Evolutionary conservation across 2,113 vertebrate genomes (phyloP).

Genomic region (Elgaria multicarinata): DNA sequence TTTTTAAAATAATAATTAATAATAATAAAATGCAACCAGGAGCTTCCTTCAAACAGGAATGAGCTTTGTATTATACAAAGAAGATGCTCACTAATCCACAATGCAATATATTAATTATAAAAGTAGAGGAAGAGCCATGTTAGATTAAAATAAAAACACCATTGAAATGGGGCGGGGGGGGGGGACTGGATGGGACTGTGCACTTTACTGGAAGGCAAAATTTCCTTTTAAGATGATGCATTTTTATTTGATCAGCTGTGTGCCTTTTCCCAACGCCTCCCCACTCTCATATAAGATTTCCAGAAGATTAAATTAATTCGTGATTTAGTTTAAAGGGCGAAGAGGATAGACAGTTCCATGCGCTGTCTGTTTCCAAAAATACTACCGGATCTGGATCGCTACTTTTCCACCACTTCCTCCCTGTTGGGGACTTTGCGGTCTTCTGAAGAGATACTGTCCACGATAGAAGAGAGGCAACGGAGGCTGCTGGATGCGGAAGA

Average conservation of each 20-base stretch:
- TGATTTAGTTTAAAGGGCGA: conserved; percentile 50
- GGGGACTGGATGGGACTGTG: not conserved
- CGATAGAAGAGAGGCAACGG: conserved; percentile 94
- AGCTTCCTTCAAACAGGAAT: conserved; percentile 77
- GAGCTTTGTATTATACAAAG: conserved; percentile 64
- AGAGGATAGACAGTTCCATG: conserved; percentile 26
- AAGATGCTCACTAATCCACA: conserved; percentile 40
- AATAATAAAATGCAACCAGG: conserved; percentile 51
- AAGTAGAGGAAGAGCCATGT: not conserved
- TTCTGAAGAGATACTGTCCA: conserved; percentile 94
- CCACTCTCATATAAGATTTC: conserved; percentile 32
- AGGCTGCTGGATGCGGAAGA: conserved; percentile 92
- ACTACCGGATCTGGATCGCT: not conserved
- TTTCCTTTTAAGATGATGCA: conserved; percentile 32
- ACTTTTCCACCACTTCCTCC: conserved; percentile 82
- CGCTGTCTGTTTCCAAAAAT: not conserved
- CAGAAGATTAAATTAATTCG: conserved; percentile 44
- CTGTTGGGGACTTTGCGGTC: conserved; percentile 78
- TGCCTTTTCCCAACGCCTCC: conserved; percentile 16
- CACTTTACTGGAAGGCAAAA: not conserved
- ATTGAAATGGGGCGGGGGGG: not conserved
- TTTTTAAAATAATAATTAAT: not conserved
- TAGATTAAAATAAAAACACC: conserved; percentile 50
- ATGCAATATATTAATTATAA: conserved; percentile 59
- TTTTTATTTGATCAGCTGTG: conserved; percentile 35